Conservation (phyloP, 1,140 invertebrate genomes). For the Mactra quadrangularis region DNA sequence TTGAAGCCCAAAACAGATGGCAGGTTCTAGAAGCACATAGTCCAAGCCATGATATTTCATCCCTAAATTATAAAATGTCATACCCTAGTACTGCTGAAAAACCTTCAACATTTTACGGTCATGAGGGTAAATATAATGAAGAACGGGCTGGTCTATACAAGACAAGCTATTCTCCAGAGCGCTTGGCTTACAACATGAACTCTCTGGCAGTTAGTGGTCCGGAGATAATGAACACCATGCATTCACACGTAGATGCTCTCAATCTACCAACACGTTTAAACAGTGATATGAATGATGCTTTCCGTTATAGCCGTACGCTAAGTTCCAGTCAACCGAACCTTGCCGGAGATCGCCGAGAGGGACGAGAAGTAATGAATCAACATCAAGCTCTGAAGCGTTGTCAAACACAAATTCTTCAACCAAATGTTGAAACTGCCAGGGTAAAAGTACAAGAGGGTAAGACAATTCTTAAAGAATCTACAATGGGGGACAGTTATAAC, state of each 20-base stretch:
- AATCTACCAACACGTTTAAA: conserved; percentile 73
- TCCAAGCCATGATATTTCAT: conserved; percentile 75
- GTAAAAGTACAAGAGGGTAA: conserved; percentile 77
- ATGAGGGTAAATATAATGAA: conserved; percentile 80
- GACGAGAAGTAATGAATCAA: conserved; percentile 67
- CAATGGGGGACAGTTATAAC: conserved; percentile 80
- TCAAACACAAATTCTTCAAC: conserved; percentile 70
- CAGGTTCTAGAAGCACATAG: conserved; percentile 74
- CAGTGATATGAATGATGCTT: conserved; percentile 71
- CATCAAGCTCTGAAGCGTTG: conserved; percentile 63
- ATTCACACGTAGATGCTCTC: conserved; percentile 75
- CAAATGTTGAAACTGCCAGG: conserved; percentile 66
- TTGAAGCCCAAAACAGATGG: conserved; percentile 81
- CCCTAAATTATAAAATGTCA: conserved; percentile 74
- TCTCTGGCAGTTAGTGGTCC: conserved; percentile 64
- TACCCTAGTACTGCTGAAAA: conserved; percentile 69
- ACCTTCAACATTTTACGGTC: conserved; percentile 78
- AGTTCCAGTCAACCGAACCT: conserved; percentile 61
- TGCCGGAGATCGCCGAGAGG: conserved; percentile 68
- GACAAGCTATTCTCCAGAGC: conserved; percentile 80
- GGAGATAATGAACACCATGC: conserved; percentile 76
- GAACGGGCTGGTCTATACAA: conserved; percentile 81
- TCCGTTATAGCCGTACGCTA: conserved; percentile 67
- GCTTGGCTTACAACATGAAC: conserved; percentile 76
- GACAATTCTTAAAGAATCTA: conserved; percentile 75